These are phyloP conservation scores for Calameuta filiformis DNA, from an alignment of 2,888 invertebrate genomes.

Conservation along the genomic window DNA sequence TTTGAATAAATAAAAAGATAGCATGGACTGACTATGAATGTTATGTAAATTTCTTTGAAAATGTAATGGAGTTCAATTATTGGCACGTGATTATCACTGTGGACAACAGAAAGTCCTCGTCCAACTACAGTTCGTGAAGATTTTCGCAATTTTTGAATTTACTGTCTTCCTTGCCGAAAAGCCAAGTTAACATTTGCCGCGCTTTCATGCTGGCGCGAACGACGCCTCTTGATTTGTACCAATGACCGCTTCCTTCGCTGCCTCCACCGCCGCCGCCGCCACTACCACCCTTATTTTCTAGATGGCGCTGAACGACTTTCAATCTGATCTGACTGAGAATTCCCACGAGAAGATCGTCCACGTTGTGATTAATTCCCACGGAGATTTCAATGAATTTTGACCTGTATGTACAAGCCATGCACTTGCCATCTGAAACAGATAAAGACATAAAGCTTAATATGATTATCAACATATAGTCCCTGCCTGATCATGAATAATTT, in stretches of 20 bases:
- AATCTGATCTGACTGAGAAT: conserved; percentile 91
- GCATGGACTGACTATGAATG: not conserved
- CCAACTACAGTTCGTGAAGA: conserved; percentile 80
- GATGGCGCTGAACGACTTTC: conserved; percentile 74
- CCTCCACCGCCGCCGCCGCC: conserved; percentile 32
- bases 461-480: too few species aligned
- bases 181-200: conserved; percentile 90
- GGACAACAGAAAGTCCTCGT: not conserved
- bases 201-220: conserved; percentile 91
- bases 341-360: conserved; percentile 94
- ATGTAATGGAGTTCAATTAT: not conserved
- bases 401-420: conserved; percentile 89
- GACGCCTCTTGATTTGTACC: conserved; percentile 88
- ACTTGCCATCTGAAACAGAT: conserved; percentile 85
- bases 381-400: conserved; percentile 96
- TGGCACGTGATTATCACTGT: not conserved
- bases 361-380: conserved; percentile 96
- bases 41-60: not conserved
- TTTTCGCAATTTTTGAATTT: conserved; percentile 94
- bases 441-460: not conserved
- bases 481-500: not conserved
- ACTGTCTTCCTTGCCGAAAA: conserved; percentile 89
- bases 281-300: conserved; percentile 59
- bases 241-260: conserved; percentile 71
- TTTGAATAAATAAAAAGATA: too few species aligned